A percentile compares a stretch with the other conserved stretches of the same genome.
phyloP scores from a whole-genome alignment of 2,888 invertebrate species.

The Ecliptopera silaceata region DNA sequence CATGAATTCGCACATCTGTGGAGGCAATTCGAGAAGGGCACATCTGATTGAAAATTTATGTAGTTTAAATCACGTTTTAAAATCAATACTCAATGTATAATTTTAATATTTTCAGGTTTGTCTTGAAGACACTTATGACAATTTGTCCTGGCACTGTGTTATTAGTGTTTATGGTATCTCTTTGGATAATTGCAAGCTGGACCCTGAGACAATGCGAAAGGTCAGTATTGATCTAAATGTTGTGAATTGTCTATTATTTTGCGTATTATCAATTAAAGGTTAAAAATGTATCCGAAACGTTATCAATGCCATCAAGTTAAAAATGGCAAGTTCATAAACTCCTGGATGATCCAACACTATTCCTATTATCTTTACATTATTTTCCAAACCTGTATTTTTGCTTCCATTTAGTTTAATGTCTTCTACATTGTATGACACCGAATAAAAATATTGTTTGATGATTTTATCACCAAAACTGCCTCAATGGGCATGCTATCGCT shows the following conservation, averaged over 20 bases:
- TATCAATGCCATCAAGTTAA: neutral
- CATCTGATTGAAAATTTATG: no score
- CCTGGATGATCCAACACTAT: constrained; percentile 17
- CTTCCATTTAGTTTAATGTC: constrained; percentile 61
- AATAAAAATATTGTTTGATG: constrained; percentile 46
- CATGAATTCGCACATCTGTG: no score
- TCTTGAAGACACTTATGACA: constrained; percentile 99
- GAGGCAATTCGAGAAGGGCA: no score
- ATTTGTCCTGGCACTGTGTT: constrained; percentile 99
- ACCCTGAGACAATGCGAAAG: constrained; percentile 99
- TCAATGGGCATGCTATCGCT: constrained; percentile 76
- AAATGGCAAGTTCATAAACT: constrained; percentile 22
- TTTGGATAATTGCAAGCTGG: constrained; percentile 99
- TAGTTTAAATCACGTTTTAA: no score
- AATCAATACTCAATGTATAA: no score
- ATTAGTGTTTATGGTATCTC: constrained; percentile 98
- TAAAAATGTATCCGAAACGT: neutral
- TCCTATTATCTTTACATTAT: constrained; percentile 24
- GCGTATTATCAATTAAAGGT: constrained; percentile 22
- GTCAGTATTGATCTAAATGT: constrained; percentile 82
- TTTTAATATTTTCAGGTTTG: constrained; percentile 84
- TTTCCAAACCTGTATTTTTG: constrained; percentile 51
- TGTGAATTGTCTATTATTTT: constrained; percentile 44
- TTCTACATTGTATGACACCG: constrained; percentile 50
- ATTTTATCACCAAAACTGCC: constrained; percentile 65